These are phyloP conservation scores for Cirrhinus mrigala DNA, from an alignment of 2,797 vertebrate genomes.

Conservation along the genomic window DNA sequence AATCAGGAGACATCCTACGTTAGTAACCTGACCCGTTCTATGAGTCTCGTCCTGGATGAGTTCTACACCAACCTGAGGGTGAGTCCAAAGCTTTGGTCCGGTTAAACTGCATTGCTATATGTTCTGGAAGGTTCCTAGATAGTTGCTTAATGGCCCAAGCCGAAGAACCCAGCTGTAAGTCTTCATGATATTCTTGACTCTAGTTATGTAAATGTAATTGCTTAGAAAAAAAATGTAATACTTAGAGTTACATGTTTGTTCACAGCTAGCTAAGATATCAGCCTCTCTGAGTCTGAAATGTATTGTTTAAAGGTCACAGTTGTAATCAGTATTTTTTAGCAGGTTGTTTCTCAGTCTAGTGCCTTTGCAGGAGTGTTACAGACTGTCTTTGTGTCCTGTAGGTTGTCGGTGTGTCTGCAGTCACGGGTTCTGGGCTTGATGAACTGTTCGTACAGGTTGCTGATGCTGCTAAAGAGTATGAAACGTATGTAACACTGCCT, in stretches of 20 bases:
- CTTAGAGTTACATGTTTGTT: no score
- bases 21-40: slow-evolving; percentile 95
- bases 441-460: slow-evolving; percentile 88
- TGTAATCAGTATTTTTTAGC: not conserved
- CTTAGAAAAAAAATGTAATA: not conserved
- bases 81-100: not conserved
- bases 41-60: slow-evolving; percentile 96
- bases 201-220: not conserved
- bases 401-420: slow-evolving; percentile 96
- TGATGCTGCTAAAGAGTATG: slow-evolving; percentile 90
- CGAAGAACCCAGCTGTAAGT: not conserved
- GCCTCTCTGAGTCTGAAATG: not conserved
- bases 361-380: not conserved
- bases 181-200: not conserved
- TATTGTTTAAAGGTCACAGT: not conserved
- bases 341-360: not conserved
- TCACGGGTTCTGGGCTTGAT: slow-evolving; percentile 89
- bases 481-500: slow-evolving; percentile 79
- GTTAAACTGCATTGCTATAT: not conserved
- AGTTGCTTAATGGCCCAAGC: not conserved
- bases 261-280: no score
- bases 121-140: not conserved
- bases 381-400: slow-evolving; percentile 63
- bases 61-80: slow-evolving; percentile 91
- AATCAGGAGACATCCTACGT: slow-evolving; percentile 94